Base-by-base conservation (phyloP, 1,140 invertebrate species). In the Drosophila kikkawai region DNA sequence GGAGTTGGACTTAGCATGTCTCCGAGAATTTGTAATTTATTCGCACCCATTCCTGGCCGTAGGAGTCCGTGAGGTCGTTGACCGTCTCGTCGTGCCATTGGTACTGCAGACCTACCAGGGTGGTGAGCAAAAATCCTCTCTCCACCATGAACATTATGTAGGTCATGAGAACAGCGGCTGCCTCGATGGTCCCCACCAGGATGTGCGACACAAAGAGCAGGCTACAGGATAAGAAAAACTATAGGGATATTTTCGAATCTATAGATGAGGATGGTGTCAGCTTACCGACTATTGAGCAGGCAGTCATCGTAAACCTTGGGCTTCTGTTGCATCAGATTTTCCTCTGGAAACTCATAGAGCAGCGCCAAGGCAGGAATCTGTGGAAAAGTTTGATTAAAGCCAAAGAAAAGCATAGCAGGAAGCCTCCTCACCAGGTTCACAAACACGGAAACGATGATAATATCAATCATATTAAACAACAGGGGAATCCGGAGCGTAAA, bases 41-140 rank as follows among this genome's bases (percentile, higher is more conserved):
- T 39, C 39, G 41, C 42, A 80, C 84, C 85, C 84, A 88, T 60
- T 88, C 85, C 47, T 88, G 80, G 29, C 85, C 84, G 39, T 67
- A 70, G 0, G 84, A 79, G 34, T 88, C 84, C 6, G 44, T 22
- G 9, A 88, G 9, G 41, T 74, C 80, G 44, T 79, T 68, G 4
- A 53, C 12, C 2, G 34, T 7, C 0, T 41, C 11, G n/a, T 88
- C 73, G 7, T 69, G 36, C 80, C 78, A 88, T 0, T 26, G 0
- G 1, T 12, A 3, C 4, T 47, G 37, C 1, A 73, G 37, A 1
- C 59, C 67, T 11, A 75, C 8, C 17, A 88, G 34, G 9, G 12
- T 44, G 8, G 26, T 22, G 0, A 85, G 84, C 15, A 58, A 4
- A 45, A 88, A 88, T 32, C 84, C 84, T 26, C 47, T 65, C 1